phyloP scores from a whole-genome alignment of 1,140 invertebrate genomes.

The Papilio helenus region DNA sequence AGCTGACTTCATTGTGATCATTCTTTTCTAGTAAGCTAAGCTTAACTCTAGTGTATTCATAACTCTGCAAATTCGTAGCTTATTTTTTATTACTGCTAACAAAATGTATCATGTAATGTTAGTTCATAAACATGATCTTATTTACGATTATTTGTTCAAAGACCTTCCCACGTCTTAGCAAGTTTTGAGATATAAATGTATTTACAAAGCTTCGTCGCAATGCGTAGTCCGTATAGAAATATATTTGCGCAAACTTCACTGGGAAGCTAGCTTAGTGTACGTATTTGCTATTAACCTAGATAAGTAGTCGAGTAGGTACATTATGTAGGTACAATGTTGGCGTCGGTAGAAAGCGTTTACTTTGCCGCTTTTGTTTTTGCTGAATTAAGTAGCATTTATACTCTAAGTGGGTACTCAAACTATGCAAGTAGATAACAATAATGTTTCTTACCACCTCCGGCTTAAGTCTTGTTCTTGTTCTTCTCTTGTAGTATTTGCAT shows the following conservation, averaged over 20 bases:
- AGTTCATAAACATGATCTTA: constrained; percentile 5
- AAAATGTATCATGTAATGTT: constrained; percentile 9
- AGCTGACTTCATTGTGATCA: too few relatives aligned
- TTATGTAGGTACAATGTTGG: constrained; percentile 54
- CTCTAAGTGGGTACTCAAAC: constrained; percentile 65
- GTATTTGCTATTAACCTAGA: constrained; percentile 51
- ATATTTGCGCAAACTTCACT: constrained; percentile 38
- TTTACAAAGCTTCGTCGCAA: constrained; percentile 38
- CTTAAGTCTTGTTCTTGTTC: constrained; percentile 49
- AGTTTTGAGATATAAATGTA: constrained; percentile 34
- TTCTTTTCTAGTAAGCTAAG: neutral
- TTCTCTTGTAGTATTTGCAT: constrained; percentile 48
- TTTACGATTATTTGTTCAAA: constrained; percentile 19
- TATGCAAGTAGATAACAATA: constrained; percentile 61
- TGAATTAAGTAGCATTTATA: constrained; percentile 67
- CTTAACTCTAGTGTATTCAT: neutral
- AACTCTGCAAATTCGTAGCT: neutral
- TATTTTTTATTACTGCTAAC: neutral
- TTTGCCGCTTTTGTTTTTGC: constrained; percentile 71
- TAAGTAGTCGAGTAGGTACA: constrained; percentile 54
- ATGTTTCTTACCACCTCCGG: constrained; percentile 50
- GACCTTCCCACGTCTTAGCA: constrained; percentile 16
- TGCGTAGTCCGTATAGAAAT: constrained; percentile 39
- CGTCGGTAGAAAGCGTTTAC: constrained; percentile 58
- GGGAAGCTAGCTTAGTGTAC: constrained; percentile 40